Percentiles rank a stretch among this genome's conserved stretches.
Conservation (phyloP, 2,888 invertebrate genomes). For the Drosophila bunnanda region DNA sequence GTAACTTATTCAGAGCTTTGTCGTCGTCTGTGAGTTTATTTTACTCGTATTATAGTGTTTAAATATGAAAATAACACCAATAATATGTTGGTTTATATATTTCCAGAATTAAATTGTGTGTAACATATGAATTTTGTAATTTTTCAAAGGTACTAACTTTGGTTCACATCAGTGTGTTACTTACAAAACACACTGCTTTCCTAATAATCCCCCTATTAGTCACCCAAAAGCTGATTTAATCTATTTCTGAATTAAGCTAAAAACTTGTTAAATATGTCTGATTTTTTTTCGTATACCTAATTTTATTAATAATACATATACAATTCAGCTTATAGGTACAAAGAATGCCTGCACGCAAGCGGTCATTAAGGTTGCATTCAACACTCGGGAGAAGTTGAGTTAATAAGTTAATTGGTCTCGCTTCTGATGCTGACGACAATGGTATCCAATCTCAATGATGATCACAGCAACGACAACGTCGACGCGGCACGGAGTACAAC, state of each 20-base stretch:
- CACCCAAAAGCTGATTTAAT: not conserved
- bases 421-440: slow-evolving; percentile 60
- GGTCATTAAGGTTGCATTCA: slow-evolving; percentile 49
- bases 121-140: not conserved
- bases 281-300: slow-evolving; percentile 21
- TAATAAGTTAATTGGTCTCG: slow-evolving; percentile 76
- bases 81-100: not conserved
- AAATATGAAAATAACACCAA: not conserved
- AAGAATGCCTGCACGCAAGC: slow-evolving; percentile 62
- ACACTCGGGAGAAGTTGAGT: slow-evolving; percentile 52
- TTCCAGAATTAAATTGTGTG: not conserved
- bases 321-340: slow-evolving; percentile 40
- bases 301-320: slow-evolving; percentile 46
- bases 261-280: not conserved
- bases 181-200: not conserved
- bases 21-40: not conserved
- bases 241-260: not conserved
- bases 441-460: slow-evolving; percentile 72
- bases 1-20: not conserved
- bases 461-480: slow-evolving; percentile 74
- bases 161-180: not conserved
- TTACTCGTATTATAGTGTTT: not conserved
- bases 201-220: not conserved
- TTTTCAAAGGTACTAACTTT: not conserved
- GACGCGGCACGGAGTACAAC: slow-evolving; percentile 31